Evolutionary conservation across 1,140 invertebrate species (phyloP).

Genomic region (Megalopta genalis): DNA sequence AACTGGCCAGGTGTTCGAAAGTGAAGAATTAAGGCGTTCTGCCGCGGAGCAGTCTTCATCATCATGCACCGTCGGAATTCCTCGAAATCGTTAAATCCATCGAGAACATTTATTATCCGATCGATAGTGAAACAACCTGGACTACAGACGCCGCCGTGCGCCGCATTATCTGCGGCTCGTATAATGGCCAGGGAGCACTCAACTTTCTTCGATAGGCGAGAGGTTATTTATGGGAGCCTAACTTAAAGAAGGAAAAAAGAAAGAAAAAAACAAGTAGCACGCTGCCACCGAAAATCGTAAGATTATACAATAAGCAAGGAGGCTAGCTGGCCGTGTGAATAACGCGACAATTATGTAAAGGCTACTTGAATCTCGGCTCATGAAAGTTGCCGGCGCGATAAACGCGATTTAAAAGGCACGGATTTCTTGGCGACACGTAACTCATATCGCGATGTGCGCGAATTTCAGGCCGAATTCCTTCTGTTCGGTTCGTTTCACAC

Average conservation of each 20-base stretch:
- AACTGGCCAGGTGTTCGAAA: background rate
- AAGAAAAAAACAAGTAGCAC: background rate
- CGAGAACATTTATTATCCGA: background rate
- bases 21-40: background rate
- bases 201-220: slow-evolving; percentile 1
- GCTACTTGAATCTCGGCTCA: background rate
- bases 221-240: background rate
- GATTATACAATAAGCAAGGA: background rate
- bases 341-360: slow-evolving; percentile 22
- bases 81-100: background rate
- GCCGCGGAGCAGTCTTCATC: no score
- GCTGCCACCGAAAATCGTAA: background rate
- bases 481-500: background rate
- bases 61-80: background rate
- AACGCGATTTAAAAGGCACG: background rate
- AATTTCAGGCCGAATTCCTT: background rate
- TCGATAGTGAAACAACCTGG: background rate
- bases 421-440: background rate
- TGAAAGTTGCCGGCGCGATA: background rate
- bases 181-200: background rate
- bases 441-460: background rate
- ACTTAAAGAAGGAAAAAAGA: no score
- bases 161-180: background rate
- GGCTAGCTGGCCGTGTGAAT: background rate
- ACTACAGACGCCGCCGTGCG: background rate